phyloP scores from a whole-genome alignment of 2,113 vertebrate genomes.

The Erinaceus europaeus region DNA sequence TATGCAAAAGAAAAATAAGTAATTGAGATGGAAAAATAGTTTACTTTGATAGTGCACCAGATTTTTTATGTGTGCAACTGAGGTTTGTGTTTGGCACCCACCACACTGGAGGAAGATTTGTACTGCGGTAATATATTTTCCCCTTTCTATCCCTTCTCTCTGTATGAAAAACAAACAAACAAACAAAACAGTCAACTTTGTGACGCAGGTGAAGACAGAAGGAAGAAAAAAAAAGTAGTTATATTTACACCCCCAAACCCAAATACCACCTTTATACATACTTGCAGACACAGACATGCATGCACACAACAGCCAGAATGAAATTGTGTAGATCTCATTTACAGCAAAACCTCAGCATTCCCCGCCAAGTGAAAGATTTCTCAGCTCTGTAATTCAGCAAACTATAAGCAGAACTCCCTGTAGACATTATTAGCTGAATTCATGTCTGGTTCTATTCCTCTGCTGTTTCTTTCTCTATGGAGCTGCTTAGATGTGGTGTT shows the following conservation, averaged over 20 bases:
- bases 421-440: slow-evolving; percentile 45
- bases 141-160: no score
- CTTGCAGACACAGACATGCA: neutral
- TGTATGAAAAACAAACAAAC: no score
- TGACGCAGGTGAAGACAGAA: no score
- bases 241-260: no score
- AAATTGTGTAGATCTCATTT: slow-evolving; percentile 1
- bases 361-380: neutral
- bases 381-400: neutral
- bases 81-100: no score
- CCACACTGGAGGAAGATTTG: no score
- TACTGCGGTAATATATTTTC: no score
- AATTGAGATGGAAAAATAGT: no score
- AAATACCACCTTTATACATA: neutral
- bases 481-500: neutral
- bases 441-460: slow-evolving; percentile 1
- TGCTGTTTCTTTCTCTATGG: slow-evolving; percentile 1
- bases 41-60: no score
- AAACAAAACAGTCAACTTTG: no score
- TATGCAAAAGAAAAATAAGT: neutral
- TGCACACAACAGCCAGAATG: fast-evolving
- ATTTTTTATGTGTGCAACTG: no score
- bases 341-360: neutral
- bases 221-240: no score
- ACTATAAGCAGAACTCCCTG: slow-evolving; percentile 9